A percentile compares a stretch with the other conserved stretches of the same genome.
These are phyloP conservation scores for Tipula helvola DNA, from an alignment of 2,888 invertebrate genomes.

Conservation along the genomic window DNA sequence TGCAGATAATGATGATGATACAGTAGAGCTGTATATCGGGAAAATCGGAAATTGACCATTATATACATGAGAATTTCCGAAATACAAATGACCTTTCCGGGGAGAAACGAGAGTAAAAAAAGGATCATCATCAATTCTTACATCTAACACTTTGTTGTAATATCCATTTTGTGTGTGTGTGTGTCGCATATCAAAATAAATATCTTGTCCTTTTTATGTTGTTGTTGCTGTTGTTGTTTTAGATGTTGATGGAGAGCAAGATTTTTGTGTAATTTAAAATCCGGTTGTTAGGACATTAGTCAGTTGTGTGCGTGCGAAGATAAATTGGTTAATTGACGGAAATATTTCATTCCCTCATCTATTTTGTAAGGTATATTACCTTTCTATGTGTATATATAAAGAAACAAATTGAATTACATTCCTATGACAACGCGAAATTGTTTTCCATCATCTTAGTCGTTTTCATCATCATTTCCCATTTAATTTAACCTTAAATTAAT, in stretches of 20 bases:
- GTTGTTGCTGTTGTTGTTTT: not conserved
- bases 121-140: not conserved
- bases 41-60: not conserved
- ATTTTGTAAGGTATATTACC: not conserved
- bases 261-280: not conserved
- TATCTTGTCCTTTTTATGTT: not conserved
- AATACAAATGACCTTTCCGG: not conserved
- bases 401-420: not conserved
- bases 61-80: not conserved
- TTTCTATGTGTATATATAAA: not conserved
- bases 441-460: slow-evolving; percentile 8
- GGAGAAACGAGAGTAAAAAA: not conserved
- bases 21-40: not conserved
- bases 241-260: not conserved
- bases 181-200: slow-evolving; percentile 4
- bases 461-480: not conserved
- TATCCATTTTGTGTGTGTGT: not conserved
- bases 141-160: not conserved
- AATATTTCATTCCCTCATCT: not conserved
- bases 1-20: not conserved
- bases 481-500: slow-evolving; percentile 6
- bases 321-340: not conserved
- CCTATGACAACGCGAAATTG: slow-evolving; percentile 8
- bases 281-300: not conserved
- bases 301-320: not conserved